Evolutionary conservation across 2,113 vertebrate genomes (phyloP).

Genomic region (Aythya baeri): DNA sequence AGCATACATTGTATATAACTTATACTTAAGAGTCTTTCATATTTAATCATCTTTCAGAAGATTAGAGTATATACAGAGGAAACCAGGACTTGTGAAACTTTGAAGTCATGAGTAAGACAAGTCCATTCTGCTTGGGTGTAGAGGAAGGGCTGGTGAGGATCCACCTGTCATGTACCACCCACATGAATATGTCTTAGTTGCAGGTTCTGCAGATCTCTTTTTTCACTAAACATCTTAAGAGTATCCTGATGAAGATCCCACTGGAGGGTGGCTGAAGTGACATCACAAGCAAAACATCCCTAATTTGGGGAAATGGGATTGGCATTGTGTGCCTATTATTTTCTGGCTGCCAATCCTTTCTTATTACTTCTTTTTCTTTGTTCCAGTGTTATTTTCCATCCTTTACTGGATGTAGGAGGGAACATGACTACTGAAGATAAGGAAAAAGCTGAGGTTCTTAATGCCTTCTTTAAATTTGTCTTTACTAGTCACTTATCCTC

Average conservation of each 20-base stretch:
- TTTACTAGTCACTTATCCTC: too few relatives aligned
- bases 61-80: background rate
- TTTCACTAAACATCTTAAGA: background rate
- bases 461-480: too few relatives aligned
- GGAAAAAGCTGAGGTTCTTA: too few relatives aligned
- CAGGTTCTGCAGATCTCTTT: background rate
- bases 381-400: background rate
- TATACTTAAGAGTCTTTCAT: background rate
- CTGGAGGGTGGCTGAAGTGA: background rate
- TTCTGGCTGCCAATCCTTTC: background rate
- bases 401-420: too few relatives aligned
- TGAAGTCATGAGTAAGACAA: background rate
- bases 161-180: background rate
- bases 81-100: background rate
- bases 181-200: background rate
- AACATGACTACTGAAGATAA: too few relatives aligned
- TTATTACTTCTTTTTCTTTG: background rate
- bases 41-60: background rate
- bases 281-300: background rate
- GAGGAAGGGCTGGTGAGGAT: accelerated
- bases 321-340: background rate
- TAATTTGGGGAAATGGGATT: background rate
- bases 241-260: background rate
- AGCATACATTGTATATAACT: background rate
- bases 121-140: background rate